Conservation (phyloP, 2,888 invertebrate genomes). For the Brachyopa scutellaris region DNA sequence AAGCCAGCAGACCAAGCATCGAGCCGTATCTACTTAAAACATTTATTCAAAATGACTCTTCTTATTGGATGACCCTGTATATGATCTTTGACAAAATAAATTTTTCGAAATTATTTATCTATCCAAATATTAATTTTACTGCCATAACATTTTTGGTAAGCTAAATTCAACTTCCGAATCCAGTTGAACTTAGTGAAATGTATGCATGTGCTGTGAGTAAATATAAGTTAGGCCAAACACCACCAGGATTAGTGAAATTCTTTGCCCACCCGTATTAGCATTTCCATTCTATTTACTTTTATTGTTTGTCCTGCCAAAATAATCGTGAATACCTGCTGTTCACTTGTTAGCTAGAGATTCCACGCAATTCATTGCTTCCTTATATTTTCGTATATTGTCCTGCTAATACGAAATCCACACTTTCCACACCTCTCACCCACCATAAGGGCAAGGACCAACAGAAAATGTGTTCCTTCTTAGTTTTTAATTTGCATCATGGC, state of each 20-base stretch:
- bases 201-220: not conserved
- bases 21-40: too few species aligned
- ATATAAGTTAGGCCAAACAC: slow-evolving; percentile 20
- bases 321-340: slow-evolving; percentile 46
- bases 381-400: slow-evolving; percentile 19
- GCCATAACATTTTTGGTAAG: too few species aligned
- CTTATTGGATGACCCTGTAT: too few species aligned
- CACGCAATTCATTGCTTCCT: slow-evolving; percentile 17
- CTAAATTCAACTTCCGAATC: not conserved
- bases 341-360: slow-evolving; percentile 10
- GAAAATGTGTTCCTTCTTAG: too few species aligned
- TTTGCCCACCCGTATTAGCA: slow-evolving; percentile 30
- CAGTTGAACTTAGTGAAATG: not conserved
- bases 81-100: too few species aligned
- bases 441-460: slow-evolving; percentile 8
- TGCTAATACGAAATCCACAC: slow-evolving; percentile 23
- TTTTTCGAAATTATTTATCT: too few species aligned
- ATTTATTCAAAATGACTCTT: too few species aligned
- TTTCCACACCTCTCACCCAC: not conserved
- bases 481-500: slow-evolving; percentile 46
- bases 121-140: too few species aligned
- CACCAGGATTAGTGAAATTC: not conserved
- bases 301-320: slow-evolving; percentile 16
- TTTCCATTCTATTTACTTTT: slow-evolving; percentile 33
- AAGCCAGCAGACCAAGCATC: too few species aligned